These are phyloP conservation scores for Tringa solitaria DNA, from an alignment of 2,113 vertebrate genomes.

Conservation along the genomic window DNA sequence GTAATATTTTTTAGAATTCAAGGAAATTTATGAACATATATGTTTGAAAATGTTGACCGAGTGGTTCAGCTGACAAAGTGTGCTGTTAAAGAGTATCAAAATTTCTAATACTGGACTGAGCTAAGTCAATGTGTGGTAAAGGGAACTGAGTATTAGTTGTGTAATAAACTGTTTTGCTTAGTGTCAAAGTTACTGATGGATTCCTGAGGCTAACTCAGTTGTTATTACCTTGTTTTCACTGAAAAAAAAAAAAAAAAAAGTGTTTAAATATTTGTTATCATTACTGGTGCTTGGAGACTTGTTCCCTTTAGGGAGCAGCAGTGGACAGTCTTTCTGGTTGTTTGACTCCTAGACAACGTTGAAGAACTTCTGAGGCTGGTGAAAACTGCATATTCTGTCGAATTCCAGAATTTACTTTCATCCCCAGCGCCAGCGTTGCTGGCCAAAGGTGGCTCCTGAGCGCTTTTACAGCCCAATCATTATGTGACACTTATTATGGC, in stretches of 20 bases:
- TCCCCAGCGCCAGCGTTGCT: not conserved
- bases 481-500: not conserved
- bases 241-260: not conserved
- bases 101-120: not conserved
- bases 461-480: accelerated
- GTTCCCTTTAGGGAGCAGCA: not conserved
- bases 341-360: not conserved
- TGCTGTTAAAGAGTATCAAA: not conserved
- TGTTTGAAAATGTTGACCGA: not conserved
- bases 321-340: not conserved
- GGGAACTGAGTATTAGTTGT: not conserved
- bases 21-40: not conserved
- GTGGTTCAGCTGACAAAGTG: not conserved
- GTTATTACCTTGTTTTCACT: not conserved
- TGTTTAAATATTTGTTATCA: not conserved
- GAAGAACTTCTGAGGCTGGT: not conserved
- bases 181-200: not conserved
- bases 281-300: not conserved
- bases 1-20: not conserved
- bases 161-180: not conserved
- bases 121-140: not conserved
- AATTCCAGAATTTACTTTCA: not conserved
- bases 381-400: not conserved
- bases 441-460: not conserved
- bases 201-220: not conserved